Percentiles rank a stretch among this genome's conserved stretches.
These are phyloP conservation scores for Saccostrea cuccullata DNA, from an alignment of 1,140 invertebrate genomes.

Conservation along the genomic window DNA sequence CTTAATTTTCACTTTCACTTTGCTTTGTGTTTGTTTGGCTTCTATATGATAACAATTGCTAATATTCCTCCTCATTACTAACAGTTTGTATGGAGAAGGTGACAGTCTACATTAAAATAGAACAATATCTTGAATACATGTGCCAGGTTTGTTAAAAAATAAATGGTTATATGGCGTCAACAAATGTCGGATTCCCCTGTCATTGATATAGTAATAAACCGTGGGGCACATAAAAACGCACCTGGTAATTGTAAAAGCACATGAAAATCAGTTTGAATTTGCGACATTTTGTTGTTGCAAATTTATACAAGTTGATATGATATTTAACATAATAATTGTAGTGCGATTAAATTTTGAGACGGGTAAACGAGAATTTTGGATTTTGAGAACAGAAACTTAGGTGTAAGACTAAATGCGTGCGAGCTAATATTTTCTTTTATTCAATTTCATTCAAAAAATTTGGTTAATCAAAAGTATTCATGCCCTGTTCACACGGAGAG, in stretches of 20 bases:
- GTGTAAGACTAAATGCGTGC: no score
- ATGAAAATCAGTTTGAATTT: background rate
- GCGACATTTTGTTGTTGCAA: background rate
- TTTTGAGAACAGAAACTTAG: no score
- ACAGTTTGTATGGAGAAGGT: conserved; percentile 26
- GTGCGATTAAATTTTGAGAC: no score
- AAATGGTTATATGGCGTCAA: conserved; percentile 5
- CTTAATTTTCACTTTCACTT: background rate
- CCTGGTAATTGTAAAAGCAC: background rate
- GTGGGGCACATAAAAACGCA: background rate
- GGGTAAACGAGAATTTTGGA: no score
- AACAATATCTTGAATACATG: background rate
- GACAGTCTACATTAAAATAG: background rate
- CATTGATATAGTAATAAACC: background rate
- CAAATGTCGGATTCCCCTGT: background rate
- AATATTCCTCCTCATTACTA: conserved; percentile 14
- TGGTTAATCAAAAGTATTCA: no score
- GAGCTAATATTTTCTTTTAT: no score
- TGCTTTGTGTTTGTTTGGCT: background rate
- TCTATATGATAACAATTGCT: background rate
- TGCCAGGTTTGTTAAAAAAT: background rate
- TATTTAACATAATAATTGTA: no score
- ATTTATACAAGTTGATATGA: no score
- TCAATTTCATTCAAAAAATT: no score
- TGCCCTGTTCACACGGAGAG: no score